Evolutionary conservation across 1,140 invertebrate genomes (phyloP).

Genomic region (Heliconius congener): DNA sequence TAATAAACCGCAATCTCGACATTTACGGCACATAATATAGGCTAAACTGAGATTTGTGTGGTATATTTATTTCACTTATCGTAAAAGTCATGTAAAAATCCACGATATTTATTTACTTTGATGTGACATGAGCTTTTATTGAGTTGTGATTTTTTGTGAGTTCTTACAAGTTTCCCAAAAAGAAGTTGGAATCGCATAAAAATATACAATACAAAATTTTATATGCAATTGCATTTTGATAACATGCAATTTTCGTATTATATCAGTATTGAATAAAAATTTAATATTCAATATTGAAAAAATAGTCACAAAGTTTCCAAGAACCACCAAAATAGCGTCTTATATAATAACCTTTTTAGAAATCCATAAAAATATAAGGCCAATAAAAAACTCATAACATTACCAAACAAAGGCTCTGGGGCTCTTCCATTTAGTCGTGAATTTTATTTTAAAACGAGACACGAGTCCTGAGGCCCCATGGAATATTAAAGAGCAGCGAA

Average conservation of each 20-base stretch:
- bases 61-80: slow-evolving; percentile 26
- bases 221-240: no score
- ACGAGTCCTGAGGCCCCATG: slow-evolving; percentile 37
- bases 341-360: slow-evolving; percentile 23
- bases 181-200: background rate
- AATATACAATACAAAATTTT: no score
- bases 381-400: slow-evolving; percentile 37
- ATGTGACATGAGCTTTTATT: slow-evolving; percentile 3
- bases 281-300: background rate
- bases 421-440: slow-evolving; percentile 49
- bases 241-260: no score
- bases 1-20: slow-evolving; percentile 34
- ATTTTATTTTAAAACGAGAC: slow-evolving; percentile 51
- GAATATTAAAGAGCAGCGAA: slow-evolving; percentile 52
- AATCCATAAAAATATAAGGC: slow-evolving; percentile 26
- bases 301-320: background rate
- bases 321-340: slow-evolving; percentile 1
- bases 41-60: slow-evolving; percentile 27
- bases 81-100: slow-evolving; percentile 30
- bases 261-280: no score
- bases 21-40: slow-evolving; percentile 31
- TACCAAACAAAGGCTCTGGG: slow-evolving; percentile 57
- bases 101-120: slow-evolving; percentile 18
- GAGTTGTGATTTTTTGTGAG: background rate
- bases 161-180: background rate